These are phyloP conservation scores for Adela reaumurella DNA, from an alignment of 2,888 invertebrate genomes.

Conservation along the genomic window DNA sequence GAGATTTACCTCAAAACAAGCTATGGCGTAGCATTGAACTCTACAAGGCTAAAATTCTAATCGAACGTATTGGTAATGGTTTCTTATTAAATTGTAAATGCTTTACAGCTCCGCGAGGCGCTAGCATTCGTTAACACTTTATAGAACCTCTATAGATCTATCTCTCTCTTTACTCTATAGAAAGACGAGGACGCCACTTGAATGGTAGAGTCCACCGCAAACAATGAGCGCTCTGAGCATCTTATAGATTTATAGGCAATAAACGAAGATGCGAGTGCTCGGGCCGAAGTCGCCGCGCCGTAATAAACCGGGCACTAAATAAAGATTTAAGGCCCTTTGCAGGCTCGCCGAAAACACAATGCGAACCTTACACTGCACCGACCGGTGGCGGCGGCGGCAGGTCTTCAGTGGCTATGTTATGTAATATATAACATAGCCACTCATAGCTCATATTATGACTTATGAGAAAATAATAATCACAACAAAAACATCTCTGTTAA, in stretches of 20 bases:
- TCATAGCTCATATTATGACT: too few relatives aligned
- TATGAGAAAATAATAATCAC: too few relatives aligned
- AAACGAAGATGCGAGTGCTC: slow-evolving; percentile 8
- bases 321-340: slow-evolving; percentile 16
- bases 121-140: neutral
- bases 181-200: too few relatives aligned
- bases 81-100: neutral
- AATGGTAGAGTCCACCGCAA: neutral
- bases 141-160: too few relatives aligned
- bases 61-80: neutral
- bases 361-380: neutral
- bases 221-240: slow-evolving; percentile 2
- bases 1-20: neutral
- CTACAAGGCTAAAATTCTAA: neutral
- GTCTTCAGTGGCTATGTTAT: too few relatives aligned
- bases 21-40: neutral
- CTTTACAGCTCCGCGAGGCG: neutral
- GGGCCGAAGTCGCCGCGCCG: slow-evolving; percentile 13
- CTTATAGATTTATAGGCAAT: slow-evolving; percentile 17
- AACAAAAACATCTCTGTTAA: too few relatives aligned
- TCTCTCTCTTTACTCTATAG: too few relatives aligned
- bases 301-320: slow-evolving; percentile 12
- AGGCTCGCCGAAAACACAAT: neutral
- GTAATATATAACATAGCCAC: too few relatives aligned
- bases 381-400: too few relatives aligned